Base-by-base conservation (phyloP, 2,888 invertebrate genomes). In the Microctonus brassicae region DNA sequence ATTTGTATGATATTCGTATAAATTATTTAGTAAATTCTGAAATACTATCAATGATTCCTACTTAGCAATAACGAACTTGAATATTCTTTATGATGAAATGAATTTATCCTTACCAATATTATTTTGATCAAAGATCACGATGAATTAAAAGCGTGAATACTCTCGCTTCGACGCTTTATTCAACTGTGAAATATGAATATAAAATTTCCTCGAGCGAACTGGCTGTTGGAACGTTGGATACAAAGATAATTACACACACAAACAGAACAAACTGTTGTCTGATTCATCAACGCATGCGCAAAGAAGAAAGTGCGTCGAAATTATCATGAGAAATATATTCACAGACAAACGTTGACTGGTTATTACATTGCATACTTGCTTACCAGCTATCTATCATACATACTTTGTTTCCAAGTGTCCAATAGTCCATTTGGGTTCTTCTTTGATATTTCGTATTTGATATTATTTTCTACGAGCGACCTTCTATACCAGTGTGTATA, bases 401-500 rank as follows among this genome's bases (percentile, higher is more conserved):
- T 55, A 55, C 55, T 63, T 62, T 77, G 70, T 72, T 76, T 74
- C 72, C 60, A 47, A 76, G 72, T 80, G 77, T 76, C 78, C 78
- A 77, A 79, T 80, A 79, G 77, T 69, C 36, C 72, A 70, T 53
- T 73, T 70, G 67, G 52, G n/a, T 73, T 42, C 26, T 58, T 70
- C 71, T 34, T 72, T 72, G 62, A 68, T 57, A 71, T 66, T 67
- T 55, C 20, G 67, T 63, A 60, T 34, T 65, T 61, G 53, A 70
- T 39, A 20, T 58, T 58, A 47, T 63, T 63, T n/a, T 22, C 42
- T 36, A 55, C 66, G 70, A 64, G 66, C 58, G 60, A 82, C 94
- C 95, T 95, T 95, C 95, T 95, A 90, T 93, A 90, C 94, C 95
- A 95, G 95, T 95, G 95, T 89, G 95, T 94, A 94, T 94, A 95